Percentiles rank a stretch among this genome's conserved stretches.
phyloP scores from a whole-genome alignment of 1,140 invertebrate species.

The Pissodes strobi region DNA sequence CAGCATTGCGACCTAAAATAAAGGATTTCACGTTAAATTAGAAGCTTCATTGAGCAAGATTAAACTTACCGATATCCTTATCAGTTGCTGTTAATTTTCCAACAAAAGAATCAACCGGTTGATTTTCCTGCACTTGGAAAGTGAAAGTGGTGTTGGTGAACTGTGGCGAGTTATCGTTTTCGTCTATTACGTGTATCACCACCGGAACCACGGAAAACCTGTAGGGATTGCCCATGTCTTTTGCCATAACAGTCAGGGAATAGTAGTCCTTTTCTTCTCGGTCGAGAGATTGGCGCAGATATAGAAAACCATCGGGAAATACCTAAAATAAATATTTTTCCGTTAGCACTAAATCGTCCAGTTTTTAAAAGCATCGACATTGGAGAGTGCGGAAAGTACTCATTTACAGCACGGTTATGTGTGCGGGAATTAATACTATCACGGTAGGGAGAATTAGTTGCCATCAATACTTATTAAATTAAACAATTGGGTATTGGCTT shows the following conservation, averaged over 20 bases:
- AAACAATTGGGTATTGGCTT: no score
- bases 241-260: conserved; percentile 80
- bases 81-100: conserved; percentile 89
- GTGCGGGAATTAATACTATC: no score
- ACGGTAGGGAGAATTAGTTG: no score
- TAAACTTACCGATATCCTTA: conserved; percentile 66
- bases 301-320: conserved; percentile 87
- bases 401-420: no score
- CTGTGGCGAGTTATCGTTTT: conserved; percentile 93
- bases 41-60: neutral
- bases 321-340: conserved; percentile 53
- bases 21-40: no score
- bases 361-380: no score
- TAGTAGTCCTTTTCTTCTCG: conserved; percentile 90
- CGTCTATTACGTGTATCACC: conserved; percentile 90
- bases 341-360: no score
- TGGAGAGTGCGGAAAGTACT: no score
- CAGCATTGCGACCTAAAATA: conserved; percentile 77
- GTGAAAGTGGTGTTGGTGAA: conserved; percentile 85
- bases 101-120: conserved; percentile 85
- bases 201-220: conserved; percentile 83
- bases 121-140: conserved; percentile 86
- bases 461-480: no score
- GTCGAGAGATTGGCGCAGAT: conserved; percentile 81
- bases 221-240: conserved; percentile 74